Conservation (phyloP, 2,888 invertebrate genomes). For the Steromphala cineraria region DNA sequence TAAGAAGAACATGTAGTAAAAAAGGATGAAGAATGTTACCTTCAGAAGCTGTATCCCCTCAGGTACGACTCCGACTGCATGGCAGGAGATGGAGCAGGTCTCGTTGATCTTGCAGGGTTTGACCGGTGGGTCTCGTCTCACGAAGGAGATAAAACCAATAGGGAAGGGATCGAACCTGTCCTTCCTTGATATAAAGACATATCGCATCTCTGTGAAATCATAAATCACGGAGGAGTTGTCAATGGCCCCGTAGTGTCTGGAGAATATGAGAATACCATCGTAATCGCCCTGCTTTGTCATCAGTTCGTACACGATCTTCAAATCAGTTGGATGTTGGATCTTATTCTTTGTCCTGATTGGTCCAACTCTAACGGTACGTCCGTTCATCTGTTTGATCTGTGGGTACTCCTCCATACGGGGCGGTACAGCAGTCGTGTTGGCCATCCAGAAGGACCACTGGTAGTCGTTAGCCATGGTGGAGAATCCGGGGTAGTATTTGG, state of each 20-base stretch:
- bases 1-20: too few species aligned
- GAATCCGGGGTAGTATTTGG: background rate
- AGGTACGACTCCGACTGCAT: constrained; percentile 1
- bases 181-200: background rate
- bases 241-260: background rate
- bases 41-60: background rate
- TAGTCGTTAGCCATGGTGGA: background rate
- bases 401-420: constrained; percentile 2
- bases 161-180: constrained; percentile 5
- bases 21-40: background rate
- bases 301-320: background rate
- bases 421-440: background rate
- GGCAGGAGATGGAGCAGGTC: constrained; percentile 12
- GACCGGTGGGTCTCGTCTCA: background rate
- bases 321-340: background rate
- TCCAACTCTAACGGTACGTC: background rate
- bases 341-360: background rate
- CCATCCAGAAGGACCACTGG: constrained; percentile 14
- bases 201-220: constrained; percentile 1
- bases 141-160: background rate
- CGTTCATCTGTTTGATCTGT: background rate
- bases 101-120: background rate
- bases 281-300: background rate
- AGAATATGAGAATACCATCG: constrained; percentile 10
- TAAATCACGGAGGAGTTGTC: background rate